Evolutionary conservation across 2,888 invertebrate genomes (phyloP).

Genomic region (Tetramorium bicarinatum): DNA sequence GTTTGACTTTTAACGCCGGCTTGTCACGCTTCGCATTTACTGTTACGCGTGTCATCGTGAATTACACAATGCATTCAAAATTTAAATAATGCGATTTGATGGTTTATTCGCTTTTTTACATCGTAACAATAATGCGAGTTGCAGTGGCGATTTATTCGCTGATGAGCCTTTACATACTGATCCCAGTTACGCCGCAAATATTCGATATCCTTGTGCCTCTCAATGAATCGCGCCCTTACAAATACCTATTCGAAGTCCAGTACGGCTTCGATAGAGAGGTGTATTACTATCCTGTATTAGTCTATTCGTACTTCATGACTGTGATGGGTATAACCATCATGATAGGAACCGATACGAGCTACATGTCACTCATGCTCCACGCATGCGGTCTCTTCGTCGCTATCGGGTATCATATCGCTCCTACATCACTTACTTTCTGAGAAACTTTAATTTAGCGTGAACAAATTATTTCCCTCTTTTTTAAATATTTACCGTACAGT

Average conservation of each 20-base stretch:
- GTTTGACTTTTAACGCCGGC: not conserved
- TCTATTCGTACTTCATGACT: not conserved
- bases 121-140: slow-evolving; percentile 12
- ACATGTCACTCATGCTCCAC: slow-evolving; percentile 4
- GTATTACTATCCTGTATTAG: slow-evolving; percentile 9
- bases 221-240: slow-evolving; percentile 33
- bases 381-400: not conserved
- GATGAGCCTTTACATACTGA: slow-evolving; percentile 25
- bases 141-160: slow-evolving; percentile 9
- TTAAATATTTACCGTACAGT: not conserved
- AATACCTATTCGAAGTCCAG: slow-evolving; percentile 6
- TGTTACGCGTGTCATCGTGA: not conserved
- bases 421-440: not conserved
- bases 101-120: not conserved
- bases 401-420: slow-evolving; percentile 7
- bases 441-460: not conserved
- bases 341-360: slow-evolving; percentile 12
- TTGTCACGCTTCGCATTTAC: not conserved
- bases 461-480: not conserved
- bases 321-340: not conserved
- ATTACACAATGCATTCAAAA: not conserved
- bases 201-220: slow-evolving; percentile 19
- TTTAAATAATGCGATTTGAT: not conserved
- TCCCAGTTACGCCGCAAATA: slow-evolving; percentile 30
- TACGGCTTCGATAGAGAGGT: slow-evolving; percentile 17